Evolutionary conservation across 64 coral and sea anemone species (phyloP), one percentile per base, ranked within the genome.

Genomic region (Actinia equina): DNA sequence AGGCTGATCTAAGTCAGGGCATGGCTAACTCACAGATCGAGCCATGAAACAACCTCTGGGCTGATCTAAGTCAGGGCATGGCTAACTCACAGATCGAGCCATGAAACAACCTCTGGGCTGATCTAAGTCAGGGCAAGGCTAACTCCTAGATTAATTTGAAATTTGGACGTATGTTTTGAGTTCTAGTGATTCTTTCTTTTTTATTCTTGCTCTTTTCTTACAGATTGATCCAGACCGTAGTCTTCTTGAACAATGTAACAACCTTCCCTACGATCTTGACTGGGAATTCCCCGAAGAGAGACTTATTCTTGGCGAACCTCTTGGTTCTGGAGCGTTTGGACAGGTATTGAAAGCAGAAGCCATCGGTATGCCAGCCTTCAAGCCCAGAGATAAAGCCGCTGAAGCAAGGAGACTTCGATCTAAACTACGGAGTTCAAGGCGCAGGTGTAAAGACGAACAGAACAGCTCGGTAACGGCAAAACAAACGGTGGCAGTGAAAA

Each of bases 401-500:
- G 90, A 87, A 44, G 86, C 26, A 17, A 46, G 5, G 4, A 16
- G 25, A 53, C 22, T 43, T 0, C 85, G 49, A 53, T 52, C 78
- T 25, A 87, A 83, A 22, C 15, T 71, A 26, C 76, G 90, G 1
- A 64, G 71, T 52, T 85, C 64, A 19, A 86, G 22, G 19, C 78
- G 51, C 5, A 20, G 43, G 77, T 71, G 42, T 22, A 60, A 84
- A 74, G 57, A 84, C 44, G 59, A 44, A 30, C 18, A 46, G 23
- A 18, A 30, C 49, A 70, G 52, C 63, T 2, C 61, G 27, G 19
- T 42, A 89, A 83, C 80, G 46, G 42, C 44, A 41, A 12, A n/a
- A 11, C 91, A 94, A 82, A 87, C 79, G 61, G 95, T 98, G 13
- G 94, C 94, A 46, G 94, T 95, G 5, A 95, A 95, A 61, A 91